A percentile compares a stretch with the other conserved stretches of the same genome.
These are phyloP conservation scores for Folsomia candida DNA, from an alignment of 2,888 invertebrate species.

Conservation along the genomic window DNA sequence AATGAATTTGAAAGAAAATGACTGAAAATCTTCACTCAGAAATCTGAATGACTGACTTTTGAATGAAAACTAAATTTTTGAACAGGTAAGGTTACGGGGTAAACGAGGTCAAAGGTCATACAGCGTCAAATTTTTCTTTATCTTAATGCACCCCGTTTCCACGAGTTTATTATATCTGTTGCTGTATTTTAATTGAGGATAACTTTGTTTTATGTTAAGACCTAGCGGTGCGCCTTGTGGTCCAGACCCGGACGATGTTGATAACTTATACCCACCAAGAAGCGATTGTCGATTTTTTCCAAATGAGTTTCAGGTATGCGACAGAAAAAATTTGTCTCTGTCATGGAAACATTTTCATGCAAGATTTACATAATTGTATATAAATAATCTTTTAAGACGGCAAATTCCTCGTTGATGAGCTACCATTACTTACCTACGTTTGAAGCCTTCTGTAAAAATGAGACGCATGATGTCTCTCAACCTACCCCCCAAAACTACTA, in stretches of 20 bases:
- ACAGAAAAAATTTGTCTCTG: no score
- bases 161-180: no score
- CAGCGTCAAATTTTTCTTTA: no score
- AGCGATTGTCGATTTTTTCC: slow-evolving; percentile 40
- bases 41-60: no score
- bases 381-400: slow-evolving; percentile 19
- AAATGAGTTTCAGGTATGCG: slow-evolving; percentile 2
- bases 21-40: no score
- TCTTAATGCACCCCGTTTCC: no score
- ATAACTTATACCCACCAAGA: slow-evolving; percentile 10
- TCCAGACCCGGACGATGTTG: slow-evolving; percentile 17
- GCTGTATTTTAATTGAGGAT: no score
- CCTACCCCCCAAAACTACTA: slow-evolving; percentile 41
- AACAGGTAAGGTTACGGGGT: no score
- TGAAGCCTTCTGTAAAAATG: slow-evolving; percentile 32
- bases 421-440: slow-evolving; percentile 32
- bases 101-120: no score
- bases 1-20: no score
- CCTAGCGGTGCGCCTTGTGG: neutral
- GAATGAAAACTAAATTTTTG: no score
- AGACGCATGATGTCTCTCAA: slow-evolving; percentile 28
- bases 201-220: no score
- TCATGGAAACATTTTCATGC: neutral
- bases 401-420: slow-evolving; percentile 36
- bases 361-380: neutral